Evolutionary conservation across 2,113 vertebrate species (phyloP).

Genomic region (Orthonyx spaldingii): DNA sequence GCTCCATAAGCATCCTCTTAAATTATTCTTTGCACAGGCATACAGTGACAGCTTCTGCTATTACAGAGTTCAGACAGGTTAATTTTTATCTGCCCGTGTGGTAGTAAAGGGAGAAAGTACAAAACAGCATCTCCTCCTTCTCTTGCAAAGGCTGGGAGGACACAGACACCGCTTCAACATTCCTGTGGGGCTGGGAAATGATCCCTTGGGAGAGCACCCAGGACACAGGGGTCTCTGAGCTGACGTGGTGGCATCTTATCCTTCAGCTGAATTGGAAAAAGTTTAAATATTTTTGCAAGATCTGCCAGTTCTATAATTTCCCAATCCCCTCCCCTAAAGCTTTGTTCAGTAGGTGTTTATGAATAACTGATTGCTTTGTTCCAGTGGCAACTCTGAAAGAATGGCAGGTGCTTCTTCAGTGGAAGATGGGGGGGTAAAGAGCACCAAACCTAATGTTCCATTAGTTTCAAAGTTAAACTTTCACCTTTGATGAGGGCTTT

Average conservation of each 20-base stretch:
- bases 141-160: neutral
- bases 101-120: neutral
- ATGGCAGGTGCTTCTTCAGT: neutral
- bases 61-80: neutral
- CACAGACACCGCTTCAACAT: neutral
- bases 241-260: neutral
- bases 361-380: neutral
- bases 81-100: neutral
- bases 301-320: neutral
- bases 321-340: neutral
- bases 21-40: neutral
- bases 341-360: neutral
- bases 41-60: neutral
- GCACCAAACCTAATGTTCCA: neutral
- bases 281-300: neutral
- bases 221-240: neutral
- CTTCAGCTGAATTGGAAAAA: neutral
- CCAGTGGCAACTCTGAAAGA: neutral
- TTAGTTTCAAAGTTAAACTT: neutral
- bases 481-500: neutral
- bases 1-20: neutral
- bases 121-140: neutral
- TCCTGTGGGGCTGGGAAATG: neutral
- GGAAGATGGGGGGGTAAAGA: accelerated
- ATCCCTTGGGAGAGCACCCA: neutral